phyloP scores from a whole-genome alignment of 2,888 invertebrate species.

The Gibbula magus region DNA sequence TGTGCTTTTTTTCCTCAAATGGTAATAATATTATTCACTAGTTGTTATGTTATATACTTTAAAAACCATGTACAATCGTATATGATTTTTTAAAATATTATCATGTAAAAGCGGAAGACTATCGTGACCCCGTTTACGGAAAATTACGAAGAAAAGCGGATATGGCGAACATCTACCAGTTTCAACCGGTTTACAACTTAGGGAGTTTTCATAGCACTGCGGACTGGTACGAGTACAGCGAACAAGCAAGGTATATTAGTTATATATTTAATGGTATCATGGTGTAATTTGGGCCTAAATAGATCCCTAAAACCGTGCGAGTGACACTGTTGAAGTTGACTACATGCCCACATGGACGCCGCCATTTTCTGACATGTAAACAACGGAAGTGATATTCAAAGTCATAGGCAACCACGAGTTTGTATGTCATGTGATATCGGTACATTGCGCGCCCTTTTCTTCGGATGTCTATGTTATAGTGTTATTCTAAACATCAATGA shows the following conservation, averaged over 20 bases:
- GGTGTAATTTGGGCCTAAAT: background rate
- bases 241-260: background rate
- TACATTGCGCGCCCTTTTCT: constrained; percentile 20
- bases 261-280: background rate
- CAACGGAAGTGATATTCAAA: constrained; percentile 59
- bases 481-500: too few relatives aligned
- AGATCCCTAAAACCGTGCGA: background rate
- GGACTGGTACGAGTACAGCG: background rate
- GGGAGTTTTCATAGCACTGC: constrained; percentile 55
- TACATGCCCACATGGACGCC: constrained; percentile 59
- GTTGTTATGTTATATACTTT: too few relatives aligned
- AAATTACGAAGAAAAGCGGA: constrained; percentile 60
- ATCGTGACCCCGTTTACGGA: constrained; percentile 44
- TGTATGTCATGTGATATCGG: constrained; percentile 38
- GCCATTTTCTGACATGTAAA: constrained; percentile 66
- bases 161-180: constrained; percentile 72
- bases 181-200: constrained; percentile 72
- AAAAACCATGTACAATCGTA: too few relatives aligned
- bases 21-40: too few relatives aligned
- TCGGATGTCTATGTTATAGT: background rate
- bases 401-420: constrained; percentile 35
- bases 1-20: too few relatives aligned
- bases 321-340: background rate
- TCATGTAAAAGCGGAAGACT: too few relatives aligned
- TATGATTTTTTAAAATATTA: too few relatives aligned